Percentiles rank a stretch among this genome's conserved stretches.
These are phyloP conservation scores for Danionella dracula DNA, from an alignment of 2,797 vertebrate species.

Conservation along the genomic window DNA sequence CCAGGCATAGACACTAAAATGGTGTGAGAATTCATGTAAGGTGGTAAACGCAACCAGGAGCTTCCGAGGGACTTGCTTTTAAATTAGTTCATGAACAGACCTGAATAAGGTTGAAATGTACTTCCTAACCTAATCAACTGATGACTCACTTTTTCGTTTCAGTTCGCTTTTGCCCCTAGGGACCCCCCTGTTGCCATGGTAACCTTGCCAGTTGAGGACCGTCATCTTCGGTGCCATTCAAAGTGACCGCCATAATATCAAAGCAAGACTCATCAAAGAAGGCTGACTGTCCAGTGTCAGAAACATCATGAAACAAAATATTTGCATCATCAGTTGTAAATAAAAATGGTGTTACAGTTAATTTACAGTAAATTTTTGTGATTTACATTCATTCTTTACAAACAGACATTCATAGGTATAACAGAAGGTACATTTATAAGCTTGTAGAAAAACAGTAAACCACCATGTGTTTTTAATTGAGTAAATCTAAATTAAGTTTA, in stretches of 20 bases:
- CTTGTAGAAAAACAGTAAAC: no score
- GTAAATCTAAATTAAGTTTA: no score
- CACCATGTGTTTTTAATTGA: no score
- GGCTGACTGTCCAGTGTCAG: conserved; percentile 55
- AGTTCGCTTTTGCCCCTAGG: conserved; percentile 8
- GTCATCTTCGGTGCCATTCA: conserved; percentile 51
- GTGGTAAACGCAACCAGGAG: not conserved
- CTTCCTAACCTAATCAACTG: conserved; percentile 25
- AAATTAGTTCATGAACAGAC: not conserved
- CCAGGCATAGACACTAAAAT: conserved; percentile 1
- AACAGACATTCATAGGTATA: no score
- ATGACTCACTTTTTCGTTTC: conserved; percentile 19
- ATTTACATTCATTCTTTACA: no score
- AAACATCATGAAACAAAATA: conserved; percentile 42
- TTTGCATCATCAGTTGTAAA: no score
- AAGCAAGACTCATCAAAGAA: conserved; percentile 60
- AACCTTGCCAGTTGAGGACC: conserved; percentile 56
- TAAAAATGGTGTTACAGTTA: no score
- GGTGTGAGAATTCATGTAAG: not conserved
- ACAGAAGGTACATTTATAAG: no score
- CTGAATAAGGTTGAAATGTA: conserved; percentile 1
- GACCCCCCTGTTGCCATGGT: conserved; percentile 22
- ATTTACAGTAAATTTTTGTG: no score
- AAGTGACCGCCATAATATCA: conserved; percentile 61
- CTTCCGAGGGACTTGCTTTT: not conserved